Evolutionary conservation across 2,797 vertebrate genomes (phyloP), one percentile per base, ranked within the genome.

Genomic region (Mionectes olivaceus): DNA sequence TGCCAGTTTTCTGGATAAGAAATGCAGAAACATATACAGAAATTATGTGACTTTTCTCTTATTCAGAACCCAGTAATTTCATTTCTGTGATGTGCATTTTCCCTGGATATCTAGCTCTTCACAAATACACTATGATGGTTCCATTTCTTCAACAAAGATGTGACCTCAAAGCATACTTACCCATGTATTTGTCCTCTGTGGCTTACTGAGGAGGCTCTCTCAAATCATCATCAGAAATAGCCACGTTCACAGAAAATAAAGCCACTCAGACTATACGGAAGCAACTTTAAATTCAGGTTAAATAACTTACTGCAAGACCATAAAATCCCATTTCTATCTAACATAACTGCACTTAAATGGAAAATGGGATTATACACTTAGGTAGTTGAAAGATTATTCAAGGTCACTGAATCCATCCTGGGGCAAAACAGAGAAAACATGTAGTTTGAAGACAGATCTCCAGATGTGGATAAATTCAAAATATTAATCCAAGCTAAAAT

Each of bases 251-350:
- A 63, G 83, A 79, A 87, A 92, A 94, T 50, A 70, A 94, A 95
- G 93, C 77, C 28, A 61, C 55, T 90, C 46, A 63, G 32, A 64
- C 65, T 85, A 35, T 35, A 75, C 19, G 10, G 37, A 90, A 82
- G 33, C 83, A 52, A 87, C 46, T 79, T 94, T 63, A 95, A 82
- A 94, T 67, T 96, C 65, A 90, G 43, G 55, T 94, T 96, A 95
- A 95, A 90, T 93, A 94, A 83, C 47, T 91, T 93, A 64, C 46
- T 90, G 73, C 44, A 94, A 95, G 70, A 80, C 77, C 55, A 85
- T 82, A 87, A 96, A 93, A 90, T 90, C 73, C 61, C 63, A 89
- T 93, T 96, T 86, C 84, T 74, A 73, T 35, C 44, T 60, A 87
- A 83, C 35, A 10, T 56, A 94, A 94, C 59, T 93, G 21, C 74